Evolutionary conservation across 2,797 vertebrate genomes (phyloP), one percentile per base, ranked within the genome.

Genomic region (Pseudochaenichthys georgianus): DNA sequence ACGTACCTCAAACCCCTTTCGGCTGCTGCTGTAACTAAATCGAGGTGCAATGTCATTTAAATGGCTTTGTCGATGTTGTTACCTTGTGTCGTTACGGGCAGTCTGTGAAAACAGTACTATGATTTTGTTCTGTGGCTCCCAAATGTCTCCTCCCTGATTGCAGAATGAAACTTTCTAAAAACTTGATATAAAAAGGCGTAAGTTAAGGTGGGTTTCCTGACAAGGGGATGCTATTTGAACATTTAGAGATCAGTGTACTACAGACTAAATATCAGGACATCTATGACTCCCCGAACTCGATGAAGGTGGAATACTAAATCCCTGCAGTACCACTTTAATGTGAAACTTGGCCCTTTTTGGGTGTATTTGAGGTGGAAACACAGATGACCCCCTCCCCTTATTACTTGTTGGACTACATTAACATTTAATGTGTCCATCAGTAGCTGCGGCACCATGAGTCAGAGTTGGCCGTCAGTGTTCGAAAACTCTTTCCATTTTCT

Each of bases 311-410:
- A 62, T 48, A 19, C 38, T 63, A 61, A 83, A 67, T 71, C 63
- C 52, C 46, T 74, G 75, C 66, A 85, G 42, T 43, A 31, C 57
- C 62, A 69, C 68, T 82, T 83, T 68, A 77, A 82, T 62, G 43
- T 15, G 62, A 63, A 31, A 31, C 23, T 11, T 2, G 3, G 45
- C 38, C 5, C 16, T 62, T 59, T 59, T 13, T 47, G 10, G 42
- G 23, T 61, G 28, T 54, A 72, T 59, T 61, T 57, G n/a, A 4
- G 58, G 45, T n/a, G 34, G 19, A 60, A 13, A 42, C 28, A 9
- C 10, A 11, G 31, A 23, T 38, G 48, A 60, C 28, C 28, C 28
- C 28, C 50, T n/a, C n/a, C n/a, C n/a, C 13, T 17, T 13, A 54
- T 64, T 60, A 64, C 15, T 48, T 42, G 10, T 10, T 19, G 16